phyloP scores from a whole-genome alignment of 1,140 invertebrate species.

The Zaprionus camerounensis region DNA sequence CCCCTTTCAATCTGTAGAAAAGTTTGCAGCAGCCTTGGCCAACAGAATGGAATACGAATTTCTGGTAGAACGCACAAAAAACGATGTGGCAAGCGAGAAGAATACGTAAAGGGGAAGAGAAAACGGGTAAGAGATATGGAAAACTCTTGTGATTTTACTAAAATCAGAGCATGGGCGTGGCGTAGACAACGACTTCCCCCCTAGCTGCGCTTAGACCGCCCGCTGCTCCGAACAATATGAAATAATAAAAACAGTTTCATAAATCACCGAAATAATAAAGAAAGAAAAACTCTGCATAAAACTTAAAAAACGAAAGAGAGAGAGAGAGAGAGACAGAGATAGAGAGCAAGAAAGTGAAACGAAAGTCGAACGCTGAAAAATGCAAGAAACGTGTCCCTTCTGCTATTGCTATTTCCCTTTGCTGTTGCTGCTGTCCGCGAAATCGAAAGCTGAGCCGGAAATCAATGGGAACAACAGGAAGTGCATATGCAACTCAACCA shows the following conservation, averaged over 20 bases:
- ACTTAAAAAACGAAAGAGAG: background rate
- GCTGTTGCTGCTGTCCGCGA: background rate
- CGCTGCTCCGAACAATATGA: constrained; percentile 71
- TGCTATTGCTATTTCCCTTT: background rate
- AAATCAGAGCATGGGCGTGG: constrained; percentile 61
- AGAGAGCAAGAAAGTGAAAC: constrained; percentile 33
- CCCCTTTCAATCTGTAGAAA: constrained; percentile 45
- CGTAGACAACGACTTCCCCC: background rate
- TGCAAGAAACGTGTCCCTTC: constrained; percentile 38
- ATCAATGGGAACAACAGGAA: constrained; percentile 77
- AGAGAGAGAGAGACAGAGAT: background rate
- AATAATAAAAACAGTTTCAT: constrained; percentile 83
- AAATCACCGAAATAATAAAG: constrained; percentile 80
- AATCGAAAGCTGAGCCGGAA: constrained; percentile 78
- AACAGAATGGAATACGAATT: constrained; percentile 70
- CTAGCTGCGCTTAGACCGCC: constrained; percentile 27
- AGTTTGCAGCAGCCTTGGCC: constrained; percentile 67
- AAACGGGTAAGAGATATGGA: constrained; percentile 33
- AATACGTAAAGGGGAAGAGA: background rate
- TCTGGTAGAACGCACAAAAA: constrained; percentile 70
- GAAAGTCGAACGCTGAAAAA: constrained; percentile 51
- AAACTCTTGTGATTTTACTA: constrained; percentile 73
- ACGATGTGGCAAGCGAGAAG: constrained; percentile 31
- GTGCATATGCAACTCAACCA: constrained; percentile 36
- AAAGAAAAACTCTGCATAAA: constrained; percentile 24